phyloP scores from a whole-genome alignment of 1,140 invertebrate species.

The Drosophila neocordata region DNA sequence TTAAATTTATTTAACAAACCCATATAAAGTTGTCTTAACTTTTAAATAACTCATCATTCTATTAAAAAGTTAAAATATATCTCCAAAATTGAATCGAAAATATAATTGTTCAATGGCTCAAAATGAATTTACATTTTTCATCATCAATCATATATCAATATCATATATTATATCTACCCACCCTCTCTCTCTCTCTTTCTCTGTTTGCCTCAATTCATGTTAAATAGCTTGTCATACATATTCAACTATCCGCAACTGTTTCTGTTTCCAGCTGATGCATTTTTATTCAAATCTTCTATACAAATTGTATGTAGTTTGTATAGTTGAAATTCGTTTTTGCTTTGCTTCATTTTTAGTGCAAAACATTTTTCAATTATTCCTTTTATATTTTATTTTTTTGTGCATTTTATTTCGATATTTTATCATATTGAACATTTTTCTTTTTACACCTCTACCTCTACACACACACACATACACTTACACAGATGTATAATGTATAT shows the following conservation, averaged over 20 bases:
- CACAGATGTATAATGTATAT: not conserved
- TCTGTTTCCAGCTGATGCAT: slow-evolving; percentile 1
- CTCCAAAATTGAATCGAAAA: too few relatives aligned
- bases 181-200: not conserved
- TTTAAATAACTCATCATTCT: too few relatives aligned
- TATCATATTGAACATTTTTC: slow-evolving; percentile 36
- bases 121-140: too few relatives aligned
- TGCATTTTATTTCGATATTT: slow-evolving; percentile 70
- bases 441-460: slow-evolving; percentile 26
- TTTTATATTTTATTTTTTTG: slow-evolving; percentile 23
- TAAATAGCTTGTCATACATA: slow-evolving; percentile 40
- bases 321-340: slow-evolving; percentile 21
- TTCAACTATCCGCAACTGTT: slow-evolving; percentile 22
- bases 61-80: too few relatives aligned
- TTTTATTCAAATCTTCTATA: slow-evolving; percentile 31
- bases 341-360: slow-evolving; percentile 68
- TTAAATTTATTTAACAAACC: too few relatives aligned
- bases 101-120: too few relatives aligned
- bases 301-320: slow-evolving; percentile 53
- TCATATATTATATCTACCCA: not conserved
- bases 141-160: slow-evolving; percentile 7
- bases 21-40: too few relatives aligned
- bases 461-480: slow-evolving; percentile 16
- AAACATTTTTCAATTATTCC: slow-evolving; percentile 71
- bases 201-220: slow-evolving; percentile 6